phyloP scores from a whole-genome alignment of 2,797 vertebrate species.

The Staurois parvus region DNA sequence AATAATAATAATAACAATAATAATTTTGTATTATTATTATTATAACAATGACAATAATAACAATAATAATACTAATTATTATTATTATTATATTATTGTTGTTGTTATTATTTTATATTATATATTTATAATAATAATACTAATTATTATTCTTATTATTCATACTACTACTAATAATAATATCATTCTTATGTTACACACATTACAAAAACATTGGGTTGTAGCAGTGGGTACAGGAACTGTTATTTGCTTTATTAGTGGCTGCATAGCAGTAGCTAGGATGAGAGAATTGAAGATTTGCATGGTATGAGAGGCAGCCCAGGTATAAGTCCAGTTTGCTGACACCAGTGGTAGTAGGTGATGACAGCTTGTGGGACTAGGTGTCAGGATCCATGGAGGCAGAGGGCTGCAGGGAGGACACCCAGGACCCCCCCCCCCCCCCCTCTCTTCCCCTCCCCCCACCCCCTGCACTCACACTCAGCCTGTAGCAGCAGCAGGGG shows the following conservation, averaged over 20 bases:
- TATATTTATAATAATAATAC: too few species aligned
- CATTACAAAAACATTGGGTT: too few species aligned
- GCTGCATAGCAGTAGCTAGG: too few species aligned
- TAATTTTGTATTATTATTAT: too few species aligned
- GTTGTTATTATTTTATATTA: too few species aligned
- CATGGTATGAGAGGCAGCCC: not conserved
- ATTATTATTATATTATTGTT: too few species aligned
- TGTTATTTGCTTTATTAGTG: too few species aligned
- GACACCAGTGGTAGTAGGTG: not conserved
- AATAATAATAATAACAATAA: too few species aligned
- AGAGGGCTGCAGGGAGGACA: not conserved
- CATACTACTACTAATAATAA: not conserved
- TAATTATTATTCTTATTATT: too few species aligned
- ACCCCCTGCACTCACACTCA: constrained; percentile 60
- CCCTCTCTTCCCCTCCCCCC: not conserved
- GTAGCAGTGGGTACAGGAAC: too few species aligned
- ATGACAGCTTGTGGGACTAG: not conserved
- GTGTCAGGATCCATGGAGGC: constrained; percentile 9
- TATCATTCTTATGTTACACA: not conserved
- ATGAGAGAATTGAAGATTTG: too few species aligned
- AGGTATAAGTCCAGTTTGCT: not conserved
- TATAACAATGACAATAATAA: too few species aligned
- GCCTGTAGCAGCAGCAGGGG: constrained; percentile 67
- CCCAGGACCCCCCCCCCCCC: not conserved
- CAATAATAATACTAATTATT: not conserved